Evolutionary conservation across 2,888 invertebrate genomes (phyloP).

Genomic region (Drosophila yooni): DNA sequence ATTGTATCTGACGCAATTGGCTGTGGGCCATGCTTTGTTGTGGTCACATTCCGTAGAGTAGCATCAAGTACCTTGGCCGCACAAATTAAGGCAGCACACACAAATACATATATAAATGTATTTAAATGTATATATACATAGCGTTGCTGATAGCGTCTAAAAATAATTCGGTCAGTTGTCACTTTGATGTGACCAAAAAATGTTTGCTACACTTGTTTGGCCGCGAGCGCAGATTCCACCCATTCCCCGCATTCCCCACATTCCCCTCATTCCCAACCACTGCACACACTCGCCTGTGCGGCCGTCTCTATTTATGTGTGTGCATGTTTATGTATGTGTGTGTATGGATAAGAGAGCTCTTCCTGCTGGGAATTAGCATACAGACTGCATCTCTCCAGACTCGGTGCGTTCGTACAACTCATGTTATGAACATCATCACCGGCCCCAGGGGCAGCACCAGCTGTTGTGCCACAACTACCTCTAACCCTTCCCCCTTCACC

Average conservation of each 20-base stretch:
- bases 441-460: constrained; percentile 51
- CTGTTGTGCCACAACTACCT: constrained; percentile 29
- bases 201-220: constrained; percentile 62
- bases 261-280: background rate
- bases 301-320: background rate
- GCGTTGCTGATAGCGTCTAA: constrained; percentile 21
- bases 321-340: background rate
- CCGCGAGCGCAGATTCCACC: constrained; percentile 40
- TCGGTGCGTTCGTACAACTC: constrained; percentile 49
- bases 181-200: constrained; percentile 70
- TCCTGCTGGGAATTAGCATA: constrained; percentile 79
- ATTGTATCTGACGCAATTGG: constrained; percentile 71
- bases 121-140: background rate
- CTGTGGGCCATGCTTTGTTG: constrained; percentile 77
- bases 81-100: constrained; percentile 35
- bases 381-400: constrained; percentile 54
- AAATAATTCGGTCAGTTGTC: constrained; percentile 77
- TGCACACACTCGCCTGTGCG: background rate
- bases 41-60: constrained; percentile 54
- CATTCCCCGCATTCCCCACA: constrained; percentile 7
- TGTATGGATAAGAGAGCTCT: constrained; percentile 34
- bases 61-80: constrained; percentile 54
- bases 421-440: constrained; percentile 63
- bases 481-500: background rate
- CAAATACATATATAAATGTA: constrained; percentile 16